Percentiles rank a stretch among this genome's conserved stretches.
phyloP scores from a whole-genome alignment of 2,797 vertebrate genomes.

The Semaprochilodus insignis region DNA sequence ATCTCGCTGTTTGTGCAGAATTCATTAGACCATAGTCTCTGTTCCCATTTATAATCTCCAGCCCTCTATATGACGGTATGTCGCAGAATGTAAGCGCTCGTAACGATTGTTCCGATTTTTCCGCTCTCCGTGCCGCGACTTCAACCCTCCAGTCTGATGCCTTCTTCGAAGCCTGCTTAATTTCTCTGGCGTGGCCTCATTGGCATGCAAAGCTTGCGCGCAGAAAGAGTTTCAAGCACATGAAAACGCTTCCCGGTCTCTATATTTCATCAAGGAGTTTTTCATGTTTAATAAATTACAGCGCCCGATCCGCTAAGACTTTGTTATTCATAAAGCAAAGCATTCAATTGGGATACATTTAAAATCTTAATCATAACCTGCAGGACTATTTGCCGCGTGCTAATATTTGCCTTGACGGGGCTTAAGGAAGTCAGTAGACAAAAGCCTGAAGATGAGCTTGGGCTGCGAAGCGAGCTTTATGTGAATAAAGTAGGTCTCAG shows the following conservation, averaged over 20 bases:
- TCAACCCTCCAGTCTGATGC: conserved; percentile 70
- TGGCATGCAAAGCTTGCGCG: conserved; percentile 92
- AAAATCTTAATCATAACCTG: conserved; percentile 97
- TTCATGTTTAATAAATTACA: conserved; percentile 99
- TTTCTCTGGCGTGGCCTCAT: conserved; percentile 89
- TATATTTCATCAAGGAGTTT: conserved; percentile 98
- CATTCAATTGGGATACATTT: conserved; percentile 91
- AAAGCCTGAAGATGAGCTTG: conserved; percentile 84
- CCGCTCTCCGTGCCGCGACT: conserved; percentile 58
- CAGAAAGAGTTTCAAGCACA: conserved; percentile 97
- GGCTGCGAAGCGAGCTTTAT: conserved; percentile 81
- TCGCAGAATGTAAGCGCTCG: background rate
- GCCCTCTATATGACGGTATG: background rate
- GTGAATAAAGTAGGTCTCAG: conserved; percentile 78
- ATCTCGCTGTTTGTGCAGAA: background rate
- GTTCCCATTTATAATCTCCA: background rate
- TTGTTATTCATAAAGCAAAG: conserved; percentile 97
- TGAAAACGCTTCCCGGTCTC: conserved; percentile 93
- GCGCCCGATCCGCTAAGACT: conserved; percentile 92
- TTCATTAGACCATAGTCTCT: background rate
- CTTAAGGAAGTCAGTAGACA: conserved; percentile 87
- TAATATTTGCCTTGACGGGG: conserved; percentile 89
- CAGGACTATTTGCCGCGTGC: conserved; percentile 93
- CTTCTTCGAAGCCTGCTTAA: conserved; percentile 86
- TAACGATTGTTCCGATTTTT: conserved; percentile 79